Evolutionary conservation across 2,888 invertebrate genomes (phyloP).

Genomic region (Scaptomyza parva): DNA sequence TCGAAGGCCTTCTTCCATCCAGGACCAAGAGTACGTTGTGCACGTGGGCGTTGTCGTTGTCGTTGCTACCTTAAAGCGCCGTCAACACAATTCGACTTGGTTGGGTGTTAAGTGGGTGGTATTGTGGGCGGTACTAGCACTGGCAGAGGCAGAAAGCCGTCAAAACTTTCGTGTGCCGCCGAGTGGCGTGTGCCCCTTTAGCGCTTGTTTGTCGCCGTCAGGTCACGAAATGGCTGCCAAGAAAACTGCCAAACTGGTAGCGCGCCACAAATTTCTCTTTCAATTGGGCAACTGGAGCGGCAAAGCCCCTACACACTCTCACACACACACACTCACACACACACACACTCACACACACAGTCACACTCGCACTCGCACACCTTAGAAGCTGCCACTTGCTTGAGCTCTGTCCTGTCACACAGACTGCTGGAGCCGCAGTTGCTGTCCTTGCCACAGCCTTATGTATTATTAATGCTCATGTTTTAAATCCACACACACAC

Average conservation of each 20-base stretch:
- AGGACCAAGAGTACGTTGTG: neutral
- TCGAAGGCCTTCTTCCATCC: conserved; percentile 1
- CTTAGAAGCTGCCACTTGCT: conserved; percentile 32
- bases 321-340: neutral
- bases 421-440: conserved; percentile 57
- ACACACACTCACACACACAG: neutral
- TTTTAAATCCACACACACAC: conserved; percentile 31
- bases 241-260: conserved; percentile 48
- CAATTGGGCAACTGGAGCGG: conserved; percentile 71
- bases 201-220: conserved; percentile 65
- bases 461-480: conserved; percentile 59
- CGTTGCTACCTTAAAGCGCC: conserved; percentile 54
- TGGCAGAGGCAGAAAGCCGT: conserved; percentile 42
- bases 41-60: conserved; percentile 58
- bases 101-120: neutral
- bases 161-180: conserved; percentile 55
- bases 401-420: conserved; percentile 47
- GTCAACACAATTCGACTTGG: conserved; percentile 48
- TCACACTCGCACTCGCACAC: neutral
- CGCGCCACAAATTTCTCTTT: conserved; percentile 67
- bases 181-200: conserved; percentile 42
- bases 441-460: conserved; percentile 46
- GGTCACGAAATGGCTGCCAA: conserved; percentile 68
- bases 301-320: conserved; percentile 14
- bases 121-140: conserved; percentile 11